Evolutionary conservation across 2,797 vertebrate species (phyloP).

Genomic region (Gastrophryne carolinensis): DNA sequence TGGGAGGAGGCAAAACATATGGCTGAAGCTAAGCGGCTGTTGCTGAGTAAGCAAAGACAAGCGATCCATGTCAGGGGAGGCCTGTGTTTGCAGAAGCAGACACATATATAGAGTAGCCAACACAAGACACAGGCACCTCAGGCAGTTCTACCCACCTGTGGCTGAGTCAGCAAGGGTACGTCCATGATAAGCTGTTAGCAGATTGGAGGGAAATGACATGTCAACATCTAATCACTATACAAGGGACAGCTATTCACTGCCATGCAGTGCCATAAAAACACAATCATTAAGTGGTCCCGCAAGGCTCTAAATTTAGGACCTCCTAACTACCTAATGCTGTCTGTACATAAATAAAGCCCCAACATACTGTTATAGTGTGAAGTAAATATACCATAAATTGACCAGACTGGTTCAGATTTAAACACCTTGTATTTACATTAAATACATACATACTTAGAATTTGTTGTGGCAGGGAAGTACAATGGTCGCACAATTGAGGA

Average conservation of each 20-base stretch:
- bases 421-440: too few relatives aligned
- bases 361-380: too few relatives aligned
- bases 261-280: too few relatives aligned
- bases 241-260: conserved; percentile 54
- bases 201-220: conserved; percentile 59
- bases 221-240: conserved; percentile 47
- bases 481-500: too few relatives aligned
- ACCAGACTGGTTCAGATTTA: too few relatives aligned
- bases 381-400: too few relatives aligned
- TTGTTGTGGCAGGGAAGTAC: too few relatives aligned
- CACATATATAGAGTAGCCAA: conserved; percentile 27
- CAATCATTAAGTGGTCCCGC: too few relatives aligned
- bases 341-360: too few relatives aligned
- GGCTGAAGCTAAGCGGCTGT: neutral
- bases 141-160: conserved; percentile 86
- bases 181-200: conserved; percentile 90
- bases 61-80: neutral
- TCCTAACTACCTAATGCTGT: too few relatives aligned
- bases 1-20: neutral
- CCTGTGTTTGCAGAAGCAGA: conserved; percentile 11
- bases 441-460: too few relatives aligned
- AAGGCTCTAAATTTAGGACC: too few relatives aligned
- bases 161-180: conserved; percentile 85
- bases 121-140: conserved; percentile 59
- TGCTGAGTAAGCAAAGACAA: neutral